Base-by-base conservation (phyloP, 2,888 invertebrate species). In the Prenolepis imparis region DNA sequence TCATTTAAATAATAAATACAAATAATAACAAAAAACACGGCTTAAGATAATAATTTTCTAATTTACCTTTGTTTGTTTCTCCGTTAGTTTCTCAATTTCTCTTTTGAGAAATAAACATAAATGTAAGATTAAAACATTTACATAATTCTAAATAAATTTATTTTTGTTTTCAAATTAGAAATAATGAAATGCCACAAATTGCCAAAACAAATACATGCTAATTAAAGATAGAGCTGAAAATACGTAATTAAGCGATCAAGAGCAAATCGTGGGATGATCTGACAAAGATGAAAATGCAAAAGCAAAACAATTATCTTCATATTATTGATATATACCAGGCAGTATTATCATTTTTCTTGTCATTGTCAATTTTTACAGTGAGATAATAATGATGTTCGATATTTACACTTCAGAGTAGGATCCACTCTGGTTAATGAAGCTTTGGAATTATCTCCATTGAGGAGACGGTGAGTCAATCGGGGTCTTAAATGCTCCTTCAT, bases 401-500 rank as follows among this genome's bases (percentile, higher is more conserved):
- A 55, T 55, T 12, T 66, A 61, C 15, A n/a, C 44, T 41, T 9
- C 24, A 24, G 32, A 39, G 5, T n/a, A 5, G 15, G 4, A 77
- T 52, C 59, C 70, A 74, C 59, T 86, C 52, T 70, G 83, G 67
- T 74, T 83, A 64, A 67, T 77, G 74, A 78, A 78, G 52, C 74
- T 39, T 21, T 36, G 48, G 59, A 83, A 83, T 83, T 55, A 75
- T 82, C 44, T 78, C 78, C 55, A 39, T 77, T 59, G 63, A 67
- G 36, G 52, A n/a, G n/a, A 39, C 21, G 41, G 36, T 48, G 75
- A 81, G 68, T 86, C 70, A 75, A 55, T 86, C 70, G 48, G 61
- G 39, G 57, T 57, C 57, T 73, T 75, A 67, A 78, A 78, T 59
- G 81, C 64, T 67, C 78, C 70, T 85, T 86, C 77, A 80, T 84